Conservation (phyloP, 2,797 vertebrate species). For the Xiphophorus birchmanni region DNA sequence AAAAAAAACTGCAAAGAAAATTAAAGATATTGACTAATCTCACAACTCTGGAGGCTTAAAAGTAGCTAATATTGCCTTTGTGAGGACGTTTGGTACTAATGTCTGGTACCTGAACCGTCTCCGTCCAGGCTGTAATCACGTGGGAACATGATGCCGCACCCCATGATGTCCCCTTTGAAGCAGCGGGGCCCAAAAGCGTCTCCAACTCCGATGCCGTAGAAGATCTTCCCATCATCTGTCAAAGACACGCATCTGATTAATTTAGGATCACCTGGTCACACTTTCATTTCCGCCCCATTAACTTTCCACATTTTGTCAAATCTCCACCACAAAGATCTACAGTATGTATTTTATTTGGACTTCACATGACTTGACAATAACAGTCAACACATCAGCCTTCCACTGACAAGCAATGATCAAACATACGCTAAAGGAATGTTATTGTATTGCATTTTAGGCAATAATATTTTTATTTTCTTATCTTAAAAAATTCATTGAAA, state of each 20-base stretch:
- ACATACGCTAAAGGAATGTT: no score
- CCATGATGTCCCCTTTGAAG: constrained; percentile 91
- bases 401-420: no score
- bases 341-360: not conserved
- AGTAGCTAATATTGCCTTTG: not conserved
- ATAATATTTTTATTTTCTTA: no score
- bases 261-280: not conserved
- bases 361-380: not conserved
- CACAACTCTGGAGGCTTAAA: not conserved
- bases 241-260: not conserved
- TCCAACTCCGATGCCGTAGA: constrained; percentile 89
- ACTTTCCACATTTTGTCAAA: not conserved
- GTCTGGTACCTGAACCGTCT: constrained; percentile 51
- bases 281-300: not conserved
- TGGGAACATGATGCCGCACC: constrained; percentile 93
- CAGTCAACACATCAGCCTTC: not conserved
- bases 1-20: not conserved
- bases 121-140: constrained; percentile 88
- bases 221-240: constrained; percentile 88
- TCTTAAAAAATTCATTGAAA: no score
- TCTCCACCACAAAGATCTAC: not conserved
- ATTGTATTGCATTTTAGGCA: no score
- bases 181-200: constrained; percentile 88
- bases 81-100: not conserved
- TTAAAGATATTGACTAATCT: not conserved